phyloP scores from a whole-genome alignment of 2,888 invertebrate genomes.

The Hedychridium roseum region DNA sequence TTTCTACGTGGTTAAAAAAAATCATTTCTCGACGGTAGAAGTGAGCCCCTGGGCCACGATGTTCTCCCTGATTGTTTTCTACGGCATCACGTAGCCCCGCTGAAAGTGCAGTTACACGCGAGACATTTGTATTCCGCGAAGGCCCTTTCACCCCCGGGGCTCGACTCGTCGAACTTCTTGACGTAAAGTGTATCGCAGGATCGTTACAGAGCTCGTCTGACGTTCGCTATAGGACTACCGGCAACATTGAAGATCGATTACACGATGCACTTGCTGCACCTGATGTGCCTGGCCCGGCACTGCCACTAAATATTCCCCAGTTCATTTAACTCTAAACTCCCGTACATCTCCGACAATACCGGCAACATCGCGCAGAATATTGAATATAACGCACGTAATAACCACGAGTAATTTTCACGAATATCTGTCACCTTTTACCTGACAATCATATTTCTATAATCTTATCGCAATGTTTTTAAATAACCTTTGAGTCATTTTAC shows the following conservation, averaged over 20 bases:
- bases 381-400: too few species aligned
- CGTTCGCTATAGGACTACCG: constrained; percentile 13
- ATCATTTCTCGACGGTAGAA: too few species aligned
- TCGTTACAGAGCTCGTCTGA: constrained; percentile 1
- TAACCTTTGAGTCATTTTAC: too few species aligned
- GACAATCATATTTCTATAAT: too few species aligned
- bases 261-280: constrained; percentile 10
- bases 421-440: too few species aligned
- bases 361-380: too few species aligned
- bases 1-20: too few species aligned
- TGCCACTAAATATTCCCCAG: not conserved
- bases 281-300: not conserved
- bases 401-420: too few species aligned
- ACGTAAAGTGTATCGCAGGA: constrained; percentile 2
- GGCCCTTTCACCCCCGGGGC: constrained; percentile 3
- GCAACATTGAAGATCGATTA: constrained; percentile 16
- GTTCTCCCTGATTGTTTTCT: constrained; percentile 12
- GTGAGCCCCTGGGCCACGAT: too few species aligned
- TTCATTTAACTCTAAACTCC: too few species aligned
- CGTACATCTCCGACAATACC: too few species aligned
- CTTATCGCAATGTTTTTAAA: too few species aligned
- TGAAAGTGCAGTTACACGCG: constrained; percentile 6
- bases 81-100: not conserved
- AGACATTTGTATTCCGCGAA: constrained; percentile 2
- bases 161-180: constrained; percentile 9